Evolutionary conservation across 2,888 invertebrate genomes (phyloP), one percentile per base, ranked within the genome.

Genomic region (Drosophila incognita): DNA sequence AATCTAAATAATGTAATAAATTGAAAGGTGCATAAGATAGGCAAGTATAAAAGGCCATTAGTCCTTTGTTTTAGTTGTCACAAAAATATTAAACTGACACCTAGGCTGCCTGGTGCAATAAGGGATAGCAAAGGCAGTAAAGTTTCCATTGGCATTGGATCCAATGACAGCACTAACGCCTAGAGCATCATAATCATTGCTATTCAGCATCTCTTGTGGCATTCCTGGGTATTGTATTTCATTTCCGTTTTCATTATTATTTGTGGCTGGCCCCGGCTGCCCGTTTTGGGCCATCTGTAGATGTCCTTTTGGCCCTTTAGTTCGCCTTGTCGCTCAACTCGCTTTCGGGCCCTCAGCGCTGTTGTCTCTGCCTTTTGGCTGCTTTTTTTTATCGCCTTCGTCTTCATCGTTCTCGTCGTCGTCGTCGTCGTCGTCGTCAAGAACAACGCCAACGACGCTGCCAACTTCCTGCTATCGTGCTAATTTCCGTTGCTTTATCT

Each of bases 401-500:
- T 60, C 67, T 62, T 35, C 42, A n/a, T 42, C 46, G 69, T 48
- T 46, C 46, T 46, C 60, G 13, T 54, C 53, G 36, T 62, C 10
- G 31, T 31, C 53, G 36, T 62, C 10, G 31, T 31, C 49, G 27
- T 66, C 66, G 56, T 54, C 76, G 69, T 67, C 74, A 78, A 83
- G 84, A 86, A 86, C 83, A 86, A 87, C 89, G 83, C 73, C 89
- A 83, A 86, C 81, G 87, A 76, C 85, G 87, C 83, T 90, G 82
- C 76, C 86, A 84, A 88, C 92, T 91, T 92, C 91, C 92, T 91
- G 92, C 92, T 91, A 92, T 92, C 92, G 92, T 91, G 92, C 91
- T 92, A 92, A 92, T 92, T 92, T 92, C 91, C 91, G 92, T 89
- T 92, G 83, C 91, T 92, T 92, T 92, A 92, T 92, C 91, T 92